Evolutionary conservation across 2,888 invertebrate genomes (phyloP).

Genomic region (Hipparchia sbordonii): DNA sequence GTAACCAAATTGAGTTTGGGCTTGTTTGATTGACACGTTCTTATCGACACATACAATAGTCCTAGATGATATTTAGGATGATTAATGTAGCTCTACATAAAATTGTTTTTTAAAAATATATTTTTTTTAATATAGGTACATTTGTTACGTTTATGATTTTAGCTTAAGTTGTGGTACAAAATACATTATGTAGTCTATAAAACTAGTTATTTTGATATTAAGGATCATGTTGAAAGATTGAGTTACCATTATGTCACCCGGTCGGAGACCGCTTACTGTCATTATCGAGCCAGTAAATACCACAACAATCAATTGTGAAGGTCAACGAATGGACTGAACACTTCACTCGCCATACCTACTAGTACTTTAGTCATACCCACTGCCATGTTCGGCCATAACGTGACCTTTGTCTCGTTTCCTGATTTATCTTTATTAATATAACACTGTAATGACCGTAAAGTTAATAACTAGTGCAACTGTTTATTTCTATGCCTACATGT

Average conservation of each 20-base stretch:
- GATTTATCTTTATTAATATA: slow-evolving; percentile 17
- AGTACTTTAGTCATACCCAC: slow-evolving; percentile 37
- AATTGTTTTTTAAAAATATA: too few species aligned
- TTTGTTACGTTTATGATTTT: too few species aligned
- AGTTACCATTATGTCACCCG: too few species aligned
- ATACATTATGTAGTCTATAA: too few species aligned
- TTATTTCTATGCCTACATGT: neutral
- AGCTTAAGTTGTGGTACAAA: too few species aligned
- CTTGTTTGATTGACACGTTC: too few species aligned
- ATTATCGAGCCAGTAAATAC: slow-evolving; percentile 13
- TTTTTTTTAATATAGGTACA: too few species aligned
- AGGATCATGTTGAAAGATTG: neutral
- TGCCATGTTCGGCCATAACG: slow-evolving; percentile 39
- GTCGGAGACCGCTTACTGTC: neutral
- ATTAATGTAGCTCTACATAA: too few species aligned
- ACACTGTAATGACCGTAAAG: neutral
- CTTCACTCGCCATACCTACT: slow-evolving; percentile 45
- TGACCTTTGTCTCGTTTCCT: slow-evolving; percentile 47
- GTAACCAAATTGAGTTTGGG: too few species aligned
- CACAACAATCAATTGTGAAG: slow-evolving; percentile 50
- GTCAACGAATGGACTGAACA: slow-evolving; percentile 55
- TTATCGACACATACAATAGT: too few species aligned
- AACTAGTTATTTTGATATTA: too few species aligned
- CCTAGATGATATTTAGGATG: too few species aligned
- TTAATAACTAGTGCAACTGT: neutral